Base-by-base conservation (phyloP, 64 coral and sea anemone species). In the Hydrozoanthus tunicans region DNA sequence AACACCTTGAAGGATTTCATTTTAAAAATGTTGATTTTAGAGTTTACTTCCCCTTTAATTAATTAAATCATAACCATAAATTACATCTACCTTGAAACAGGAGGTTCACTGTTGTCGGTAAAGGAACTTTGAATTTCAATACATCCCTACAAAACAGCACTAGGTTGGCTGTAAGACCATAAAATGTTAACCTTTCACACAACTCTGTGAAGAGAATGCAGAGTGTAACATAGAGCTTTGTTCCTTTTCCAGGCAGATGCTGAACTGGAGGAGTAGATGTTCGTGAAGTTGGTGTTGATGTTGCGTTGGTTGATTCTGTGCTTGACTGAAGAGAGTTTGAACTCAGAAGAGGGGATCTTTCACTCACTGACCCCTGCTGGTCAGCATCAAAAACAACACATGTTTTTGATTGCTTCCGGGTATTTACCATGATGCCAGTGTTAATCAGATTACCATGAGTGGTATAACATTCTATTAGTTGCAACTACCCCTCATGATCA, bases 151-250 rank as follows among this genome's bases (percentile, higher is more conserved):
- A 80, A 92, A 96, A 96, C 25, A 94, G 79, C 66, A 96, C 66
- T 20, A 96, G 63, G 70, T 96, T 96, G 51, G 89, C 95, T 11
- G 82, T 94, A 55, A 96, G 52, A 15, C 95, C 95, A 92, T 94
- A 96, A 77, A 94, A 96, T 13, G 95, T 96, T 12, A 96, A 70
- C 17, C 95, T 58, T 56, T 96, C 95, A 94, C 95, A 96, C 3
- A 96, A 55, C 60, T 96, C 94, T 43, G 91, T 93, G 10, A 96
- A 55, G 58, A 96, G 91, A 86, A 96, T 96, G 53, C 94, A 96
- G 13, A 93, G 70, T 43, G 79, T 85, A 52, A 90, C 93, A 23
- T 68, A 83, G n/a, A 94, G 52, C 56, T 85, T 94, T 81, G 61
- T 81, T 5, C 79, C 62, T 59, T 15, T 62, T 59, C 88, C 93